These are phyloP conservation scores for Artemisiospiza belli DNA, from an alignment of 2,113 vertebrate species.

Conservation along the genomic window DNA sequence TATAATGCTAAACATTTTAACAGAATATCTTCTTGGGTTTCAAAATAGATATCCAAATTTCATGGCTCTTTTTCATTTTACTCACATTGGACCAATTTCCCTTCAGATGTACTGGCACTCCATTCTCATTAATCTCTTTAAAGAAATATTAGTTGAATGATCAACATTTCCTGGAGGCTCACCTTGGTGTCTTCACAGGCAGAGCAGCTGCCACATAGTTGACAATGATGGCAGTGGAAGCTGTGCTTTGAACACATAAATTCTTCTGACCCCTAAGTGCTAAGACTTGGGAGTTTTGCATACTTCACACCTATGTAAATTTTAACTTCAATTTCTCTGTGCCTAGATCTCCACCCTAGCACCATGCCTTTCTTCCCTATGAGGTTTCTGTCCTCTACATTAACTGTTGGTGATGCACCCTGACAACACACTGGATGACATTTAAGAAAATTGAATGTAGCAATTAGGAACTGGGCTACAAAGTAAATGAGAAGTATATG, in stretches of 20 bases:
- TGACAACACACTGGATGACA: background rate
- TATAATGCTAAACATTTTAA: background rate
- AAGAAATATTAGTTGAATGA: background rate
- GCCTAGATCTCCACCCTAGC: background rate
- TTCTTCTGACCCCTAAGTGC: accelerated
- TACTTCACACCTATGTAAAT: background rate
- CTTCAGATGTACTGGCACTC: background rate
- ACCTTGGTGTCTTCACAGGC: background rate
- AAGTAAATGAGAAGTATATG: background rate
- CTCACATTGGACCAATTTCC: background rate
- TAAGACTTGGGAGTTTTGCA: background rate
- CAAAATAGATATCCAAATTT: background rate
- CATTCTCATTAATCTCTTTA: background rate
- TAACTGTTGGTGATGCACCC: background rate
- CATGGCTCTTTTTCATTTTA: background rate
- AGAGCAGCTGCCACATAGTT: background rate
- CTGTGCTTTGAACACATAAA: background rate
- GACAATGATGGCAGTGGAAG: background rate
- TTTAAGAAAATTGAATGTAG: background rate
- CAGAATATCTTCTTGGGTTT: background rate
- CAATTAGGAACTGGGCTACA: background rate
- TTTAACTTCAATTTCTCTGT: background rate
- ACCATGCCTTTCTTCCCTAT: background rate
- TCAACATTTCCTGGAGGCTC: background rate
- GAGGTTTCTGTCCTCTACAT: background rate